Percentiles rank a stretch among this genome's conserved stretches.
Evolutionary conservation across 2,113 vertebrate species (phyloP).

Genomic region (Trematocara zebra): DNA sequence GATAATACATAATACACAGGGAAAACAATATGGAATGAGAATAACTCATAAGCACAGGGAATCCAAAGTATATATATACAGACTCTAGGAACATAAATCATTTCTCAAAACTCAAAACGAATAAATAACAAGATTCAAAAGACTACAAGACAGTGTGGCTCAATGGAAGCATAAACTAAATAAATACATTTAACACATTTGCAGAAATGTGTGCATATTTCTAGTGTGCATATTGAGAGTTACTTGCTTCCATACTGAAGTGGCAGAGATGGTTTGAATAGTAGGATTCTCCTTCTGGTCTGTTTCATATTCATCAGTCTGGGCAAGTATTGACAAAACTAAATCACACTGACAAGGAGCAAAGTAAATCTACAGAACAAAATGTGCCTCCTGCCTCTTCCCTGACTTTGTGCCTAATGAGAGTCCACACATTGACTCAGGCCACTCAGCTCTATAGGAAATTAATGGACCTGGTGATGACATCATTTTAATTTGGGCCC

Average conservation of each 20-base stretch:
- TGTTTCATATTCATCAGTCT: neutral
- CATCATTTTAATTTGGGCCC: constrained; percentile 8
- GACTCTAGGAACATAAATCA: neutral
- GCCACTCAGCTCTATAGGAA: neutral
- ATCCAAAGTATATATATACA: neutral
- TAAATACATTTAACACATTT: neutral
- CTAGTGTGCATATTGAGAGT: neutral
- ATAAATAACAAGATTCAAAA: neutral
- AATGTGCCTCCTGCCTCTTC: neutral
- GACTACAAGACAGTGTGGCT: accelerated
- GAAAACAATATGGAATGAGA: neutral
- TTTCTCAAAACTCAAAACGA: neutral
- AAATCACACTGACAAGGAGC: neutral
- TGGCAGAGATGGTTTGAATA: neutral
- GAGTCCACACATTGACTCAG: neutral
- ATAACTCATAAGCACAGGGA: neutral
- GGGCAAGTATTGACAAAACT: neutral
- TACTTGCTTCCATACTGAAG: neutral
- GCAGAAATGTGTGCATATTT: neutral
- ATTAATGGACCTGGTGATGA: constrained; percentile 9
- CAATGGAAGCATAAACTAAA: neutral
- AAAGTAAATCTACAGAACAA: neutral
- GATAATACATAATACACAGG: neutral
- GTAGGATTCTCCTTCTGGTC: neutral
- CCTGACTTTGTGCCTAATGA: neutral